These are phyloP conservation scores for Meteorus cinctellus DNA, from an alignment of 2,888 invertebrate genomes.

Conservation along the genomic window DNA sequence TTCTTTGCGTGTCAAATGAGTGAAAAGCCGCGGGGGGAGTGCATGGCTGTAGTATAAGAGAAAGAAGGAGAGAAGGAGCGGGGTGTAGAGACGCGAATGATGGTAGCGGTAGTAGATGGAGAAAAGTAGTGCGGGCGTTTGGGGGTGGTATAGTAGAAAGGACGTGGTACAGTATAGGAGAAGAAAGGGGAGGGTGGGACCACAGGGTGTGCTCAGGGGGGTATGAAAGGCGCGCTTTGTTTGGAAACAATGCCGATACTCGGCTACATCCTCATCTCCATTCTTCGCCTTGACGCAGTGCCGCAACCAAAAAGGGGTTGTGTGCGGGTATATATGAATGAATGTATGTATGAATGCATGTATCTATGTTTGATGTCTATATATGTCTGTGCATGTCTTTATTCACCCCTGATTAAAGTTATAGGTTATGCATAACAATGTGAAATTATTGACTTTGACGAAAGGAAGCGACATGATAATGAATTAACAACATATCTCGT, in stretches of 20 bases:
- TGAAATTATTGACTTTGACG: not conserved
- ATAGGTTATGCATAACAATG: constrained; percentile 62
- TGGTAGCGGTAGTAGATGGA: constrained; percentile 2
- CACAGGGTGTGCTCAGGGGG: constrained; percentile 57
- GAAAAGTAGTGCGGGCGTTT: constrained; percentile 35
- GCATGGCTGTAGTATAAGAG: constrained; percentile 21
- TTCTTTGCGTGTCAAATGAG: constrained; percentile 74
- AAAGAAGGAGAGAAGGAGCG: constrained; percentile 63
- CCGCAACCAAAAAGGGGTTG: constrained; percentile 43
- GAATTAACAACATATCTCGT: too few relatives aligned
- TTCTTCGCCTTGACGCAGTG: constrained; percentile 71
- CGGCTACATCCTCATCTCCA: constrained; percentile 74
- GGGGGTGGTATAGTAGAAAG: constrained; percentile 39
- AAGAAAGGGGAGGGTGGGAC: constrained; percentile 49
- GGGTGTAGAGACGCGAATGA: constrained; percentile 34
- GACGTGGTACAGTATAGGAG: constrained; percentile 47
- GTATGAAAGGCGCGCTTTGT: constrained; percentile 73
- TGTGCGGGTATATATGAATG: not conserved
- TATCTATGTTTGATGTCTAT: constrained; percentile 55
- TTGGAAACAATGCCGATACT: constrained; percentile 74
- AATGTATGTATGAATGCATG: constrained; percentile 16
- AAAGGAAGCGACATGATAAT: too few relatives aligned
- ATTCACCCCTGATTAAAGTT: constrained; percentile 72
- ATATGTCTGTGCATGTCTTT: constrained; percentile 65
- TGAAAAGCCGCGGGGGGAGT: constrained; percentile 67